A percentile compares a stretch with the other conserved stretches of the same genome.
Conservation (phyloP, 2,888 invertebrate genomes). For the Brachynemurus nebulosus region DNA sequence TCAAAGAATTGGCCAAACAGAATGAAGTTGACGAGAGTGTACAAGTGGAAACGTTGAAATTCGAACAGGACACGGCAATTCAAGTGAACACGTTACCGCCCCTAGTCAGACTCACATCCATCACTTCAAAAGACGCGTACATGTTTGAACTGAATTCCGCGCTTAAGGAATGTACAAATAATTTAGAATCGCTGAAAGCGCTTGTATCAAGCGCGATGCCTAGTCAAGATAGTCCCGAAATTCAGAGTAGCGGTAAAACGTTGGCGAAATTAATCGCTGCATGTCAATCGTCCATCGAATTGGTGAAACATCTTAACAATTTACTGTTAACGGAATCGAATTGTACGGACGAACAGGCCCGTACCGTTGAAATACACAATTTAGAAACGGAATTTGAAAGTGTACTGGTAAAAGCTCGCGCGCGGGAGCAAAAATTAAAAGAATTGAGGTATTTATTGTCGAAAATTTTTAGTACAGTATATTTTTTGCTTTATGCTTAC, state of each 20-base stretch:
- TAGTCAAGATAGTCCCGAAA: slow-evolving; percentile 35
- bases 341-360: slow-evolving; percentile 49
- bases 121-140: slow-evolving; percentile 73
- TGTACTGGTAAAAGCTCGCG: slow-evolving; percentile 54
- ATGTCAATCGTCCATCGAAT: slow-evolving; percentile 67
- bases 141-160: slow-evolving; percentile 60
- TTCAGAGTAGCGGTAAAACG: slow-evolving; percentile 49
- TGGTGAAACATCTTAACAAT: slow-evolving; percentile 65
- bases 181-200: slow-evolving; percentile 51
- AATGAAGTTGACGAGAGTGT: slow-evolving; percentile 41
- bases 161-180: slow-evolving; percentile 51
- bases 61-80: slow-evolving; percentile 62
- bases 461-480: slow-evolving; percentile 1
- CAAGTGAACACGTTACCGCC: slow-evolving; percentile 68
- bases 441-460: slow-evolving; percentile 58
- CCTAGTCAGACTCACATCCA: slow-evolving; percentile 47
- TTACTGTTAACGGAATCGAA: slow-evolving; percentile 61
- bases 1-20: slow-evolving; percentile 22
- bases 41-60: slow-evolving; percentile 60
- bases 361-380: slow-evolving; percentile 47
- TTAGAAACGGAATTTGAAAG: slow-evolving; percentile 53
- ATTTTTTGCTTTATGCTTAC: slow-evolving; percentile 6
- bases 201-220: slow-evolving; percentile 46
- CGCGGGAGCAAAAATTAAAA: slow-evolving; percentile 59
- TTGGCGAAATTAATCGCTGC: slow-evolving; percentile 63